Evolutionary conservation across 2,888 invertebrate genomes (phyloP).

Genomic region (Drosophila lacicola): DNA sequence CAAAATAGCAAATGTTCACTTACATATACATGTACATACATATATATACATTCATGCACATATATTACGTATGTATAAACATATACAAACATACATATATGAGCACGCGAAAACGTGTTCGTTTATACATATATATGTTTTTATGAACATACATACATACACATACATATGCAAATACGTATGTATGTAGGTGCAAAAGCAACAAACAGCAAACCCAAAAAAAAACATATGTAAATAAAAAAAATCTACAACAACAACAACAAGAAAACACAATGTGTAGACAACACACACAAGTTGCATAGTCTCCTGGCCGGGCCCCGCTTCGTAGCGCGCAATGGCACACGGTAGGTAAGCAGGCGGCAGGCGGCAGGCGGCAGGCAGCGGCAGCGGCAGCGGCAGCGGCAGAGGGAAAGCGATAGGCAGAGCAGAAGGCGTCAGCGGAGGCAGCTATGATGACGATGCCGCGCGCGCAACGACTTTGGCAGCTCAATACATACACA

Average conservation of each 20-base stretch:
- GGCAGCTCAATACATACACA: slow-evolving; percentile 34
- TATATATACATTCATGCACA: slow-evolving; percentile 1
- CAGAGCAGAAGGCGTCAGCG: slow-evolving; percentile 14
- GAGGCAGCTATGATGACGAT: slow-evolving; percentile 41
- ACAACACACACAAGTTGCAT: slow-evolving; percentile 65
- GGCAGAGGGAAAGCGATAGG: slow-evolving; percentile 28
- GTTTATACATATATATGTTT: no score
- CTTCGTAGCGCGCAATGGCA: slow-evolving; percentile 50
- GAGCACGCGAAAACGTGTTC: no score
- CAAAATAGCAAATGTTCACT: no score
- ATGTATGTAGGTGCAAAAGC: slow-evolving; percentile 29
- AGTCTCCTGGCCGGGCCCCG: slow-evolving; percentile 74
- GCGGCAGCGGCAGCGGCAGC: slow-evolving; percentile 16
- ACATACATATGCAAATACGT: neutral
- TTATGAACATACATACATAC: neutral
- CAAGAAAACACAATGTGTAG: slow-evolving; percentile 44
- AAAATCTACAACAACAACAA: slow-evolving; percentile 14
- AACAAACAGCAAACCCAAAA: slow-evolving; percentile 29
- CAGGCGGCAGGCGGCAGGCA: slow-evolving; percentile 4
- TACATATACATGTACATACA: no score
- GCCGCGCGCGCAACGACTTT: slow-evolving; percentile 65
- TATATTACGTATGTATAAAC: neutral
- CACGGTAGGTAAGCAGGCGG: slow-evolving; percentile 26
- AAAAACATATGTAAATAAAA: slow-evolving; percentile 5
- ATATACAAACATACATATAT: neutral